A percentile compares a stretch with the other conserved stretches of the same genome.
Evolutionary conservation across 2,888 invertebrate genomes (phyloP).

Genomic region (Pharmacophagus antenor): DNA sequence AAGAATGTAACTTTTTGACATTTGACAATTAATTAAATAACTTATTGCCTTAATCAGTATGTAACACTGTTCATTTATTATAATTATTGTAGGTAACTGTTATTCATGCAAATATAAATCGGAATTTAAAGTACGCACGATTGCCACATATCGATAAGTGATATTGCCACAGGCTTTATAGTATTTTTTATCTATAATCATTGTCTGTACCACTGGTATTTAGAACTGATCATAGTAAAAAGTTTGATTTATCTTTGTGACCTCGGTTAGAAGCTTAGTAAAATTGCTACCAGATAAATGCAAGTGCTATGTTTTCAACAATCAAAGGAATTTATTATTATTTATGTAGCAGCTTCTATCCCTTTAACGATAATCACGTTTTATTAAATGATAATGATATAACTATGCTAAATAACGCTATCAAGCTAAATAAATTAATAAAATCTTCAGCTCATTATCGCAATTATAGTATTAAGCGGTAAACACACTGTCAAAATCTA

Average conservation of each 20-base stretch:
- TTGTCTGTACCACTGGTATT: constrained; percentile 20
- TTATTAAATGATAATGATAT: background rate
- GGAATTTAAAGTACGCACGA: background rate
- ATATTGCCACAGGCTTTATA: constrained; percentile 10
- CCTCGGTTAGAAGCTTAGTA: constrained; percentile 10
- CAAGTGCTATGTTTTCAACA: constrained; percentile 1
- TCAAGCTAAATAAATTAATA: too few species aligned
- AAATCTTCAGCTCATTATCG: too few species aligned
- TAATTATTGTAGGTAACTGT: background rate
- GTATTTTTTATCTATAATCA: constrained; percentile 15
- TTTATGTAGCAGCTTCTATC: background rate
- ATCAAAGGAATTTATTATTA: background rate
- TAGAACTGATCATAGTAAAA: constrained; percentile 15
- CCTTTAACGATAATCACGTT: background rate
- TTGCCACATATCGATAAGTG: constrained; percentile 13
- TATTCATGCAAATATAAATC: background rate
- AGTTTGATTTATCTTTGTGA: constrained; percentile 27
- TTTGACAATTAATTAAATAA: background rate
- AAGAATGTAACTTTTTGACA: too few species aligned
- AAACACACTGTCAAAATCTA: too few species aligned
- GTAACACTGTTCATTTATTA: background rate
- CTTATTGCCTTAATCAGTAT: background rate
- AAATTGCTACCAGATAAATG: background rate
- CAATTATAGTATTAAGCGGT: too few species aligned
- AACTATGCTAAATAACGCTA: too few species aligned